phyloP scores from a whole-genome alignment of 2,888 invertebrate genomes.

The Catonia carolina region DNA sequence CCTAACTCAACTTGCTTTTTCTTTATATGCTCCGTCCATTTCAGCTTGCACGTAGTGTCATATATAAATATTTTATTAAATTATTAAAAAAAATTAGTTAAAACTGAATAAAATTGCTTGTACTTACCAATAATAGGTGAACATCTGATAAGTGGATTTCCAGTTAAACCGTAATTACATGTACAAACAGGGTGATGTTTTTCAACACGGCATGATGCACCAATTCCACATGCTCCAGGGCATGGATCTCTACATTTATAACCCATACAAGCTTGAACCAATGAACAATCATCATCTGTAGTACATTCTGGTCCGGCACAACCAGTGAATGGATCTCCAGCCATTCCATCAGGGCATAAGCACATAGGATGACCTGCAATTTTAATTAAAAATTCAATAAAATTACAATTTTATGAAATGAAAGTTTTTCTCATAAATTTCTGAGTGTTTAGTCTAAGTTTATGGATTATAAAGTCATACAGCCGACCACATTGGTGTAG shows the following conservation, averaged over 20 bases:
- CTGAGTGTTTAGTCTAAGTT: too few relatives aligned
- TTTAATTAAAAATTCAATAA: too few relatives aligned
- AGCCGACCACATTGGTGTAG: too few relatives aligned
- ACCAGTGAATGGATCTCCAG: slow-evolving; percentile 68
- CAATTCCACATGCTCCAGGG: slow-evolving; percentile 70
- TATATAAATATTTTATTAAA: too few relatives aligned
- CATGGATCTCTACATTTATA: slow-evolving; percentile 76
- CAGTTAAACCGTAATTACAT: slow-evolving; percentile 63
- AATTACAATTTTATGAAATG: too few relatives aligned
- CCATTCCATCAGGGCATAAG: slow-evolving; percentile 64
- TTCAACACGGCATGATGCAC: slow-evolving; percentile 66
- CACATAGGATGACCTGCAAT: slow-evolving; percentile 50
- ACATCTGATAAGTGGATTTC: slow-evolving; percentile 72
- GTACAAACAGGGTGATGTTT: slow-evolving; percentile 74
- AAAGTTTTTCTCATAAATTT: too few relatives aligned
- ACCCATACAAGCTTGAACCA: slow-evolving; percentile 67
- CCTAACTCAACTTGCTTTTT: too few relatives aligned
- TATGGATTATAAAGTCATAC: too few relatives aligned
- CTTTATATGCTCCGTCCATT: too few relatives aligned
- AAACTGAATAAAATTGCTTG: too few relatives aligned
- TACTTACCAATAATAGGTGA: slow-evolving; percentile 47
- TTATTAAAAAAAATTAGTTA: too few relatives aligned
- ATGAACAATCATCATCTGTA: slow-evolving; percentile 68
- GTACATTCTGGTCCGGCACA: slow-evolving; percentile 76
- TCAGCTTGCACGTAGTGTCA: too few relatives aligned